These are phyloP conservation scores for Bufotes viridis DNA, from an alignment of 2,797 vertebrate species.

Conservation along the genomic window DNA sequence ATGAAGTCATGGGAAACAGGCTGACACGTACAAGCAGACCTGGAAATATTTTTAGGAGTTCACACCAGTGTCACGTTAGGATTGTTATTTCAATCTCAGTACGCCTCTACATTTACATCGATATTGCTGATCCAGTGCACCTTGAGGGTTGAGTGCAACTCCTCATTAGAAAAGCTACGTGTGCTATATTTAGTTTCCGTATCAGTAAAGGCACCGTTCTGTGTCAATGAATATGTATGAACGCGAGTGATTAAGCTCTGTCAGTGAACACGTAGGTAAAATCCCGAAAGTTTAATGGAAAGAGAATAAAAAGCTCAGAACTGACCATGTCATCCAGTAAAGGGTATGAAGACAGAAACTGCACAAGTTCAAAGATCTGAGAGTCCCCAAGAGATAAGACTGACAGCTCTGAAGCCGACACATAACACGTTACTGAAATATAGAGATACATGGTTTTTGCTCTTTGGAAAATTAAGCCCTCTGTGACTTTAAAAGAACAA, in stretches of 20 bases:
- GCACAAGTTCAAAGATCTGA: neutral
- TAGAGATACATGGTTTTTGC: conserved; percentile 15
- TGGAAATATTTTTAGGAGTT: neutral
- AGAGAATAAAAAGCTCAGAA: neutral
- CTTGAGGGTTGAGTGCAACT: conserved; percentile 24
- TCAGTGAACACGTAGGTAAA: neutral
- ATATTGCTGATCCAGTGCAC: conserved; percentile 29
- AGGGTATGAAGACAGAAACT: neutral
- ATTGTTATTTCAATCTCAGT: conserved; percentile 34
- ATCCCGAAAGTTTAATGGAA: neutral
- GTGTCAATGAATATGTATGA: conserved; percentile 50
- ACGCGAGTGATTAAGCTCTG: conserved; percentile 6
- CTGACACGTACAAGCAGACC: neutral
- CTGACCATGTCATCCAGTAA: conserved; percentile 30
- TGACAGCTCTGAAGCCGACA: conserved; percentile 4
- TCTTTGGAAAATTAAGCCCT: conserved; percentile 38
- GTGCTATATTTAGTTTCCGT: conserved; percentile 35
- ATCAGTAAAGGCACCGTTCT: conserved; percentile 34
- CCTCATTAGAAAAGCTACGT: conserved; percentile 43
- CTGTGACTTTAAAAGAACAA: neutral
- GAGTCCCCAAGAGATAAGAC: neutral
- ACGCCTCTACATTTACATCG: neutral
- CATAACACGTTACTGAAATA: neutral
- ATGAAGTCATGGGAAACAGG: neutral
- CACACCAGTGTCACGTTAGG: neutral